Conservation (phyloP, 2,113 vertebrate species). For the Cathartes aura region DNA sequence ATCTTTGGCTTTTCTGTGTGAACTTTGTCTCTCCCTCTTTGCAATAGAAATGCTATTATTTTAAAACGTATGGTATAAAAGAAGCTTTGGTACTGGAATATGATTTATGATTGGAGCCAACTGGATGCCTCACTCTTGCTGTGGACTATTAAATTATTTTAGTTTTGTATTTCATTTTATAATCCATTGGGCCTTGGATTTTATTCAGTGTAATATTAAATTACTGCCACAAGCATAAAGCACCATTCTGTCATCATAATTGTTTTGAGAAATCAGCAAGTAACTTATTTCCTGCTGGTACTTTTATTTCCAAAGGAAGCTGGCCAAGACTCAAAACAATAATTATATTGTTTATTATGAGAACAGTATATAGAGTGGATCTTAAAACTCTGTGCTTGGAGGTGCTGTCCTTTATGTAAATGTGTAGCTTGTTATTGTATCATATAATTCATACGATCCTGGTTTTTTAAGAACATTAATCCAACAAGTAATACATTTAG, state of each 20-base stretch:
- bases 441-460: not conserved
- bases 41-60: not conserved
- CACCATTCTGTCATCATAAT: not conserved
- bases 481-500: not conserved
- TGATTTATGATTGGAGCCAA: not conserved
- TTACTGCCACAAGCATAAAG: not conserved
- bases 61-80: not conserved
- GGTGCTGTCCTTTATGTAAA: not conserved
- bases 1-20: not conserved
- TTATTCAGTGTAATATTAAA: not conserved
- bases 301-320: slow-evolving; percentile 8
- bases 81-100: not conserved
- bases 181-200: not conserved
- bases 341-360: not conserved
- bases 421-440: not conserved
- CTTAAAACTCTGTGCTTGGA: not conserved
- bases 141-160: not conserved
- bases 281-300: not conserved
- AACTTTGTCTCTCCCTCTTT: not conserved
- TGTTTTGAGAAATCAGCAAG: slow-evolving; percentile 1
- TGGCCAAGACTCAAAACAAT: not conserved
- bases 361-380: not conserved
- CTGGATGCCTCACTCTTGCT: not conserved
- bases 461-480: not conserved
- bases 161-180: not conserved